Percentiles rank a stretch among this genome's conserved stretches.
Evolutionary conservation across 2,888 invertebrate genomes (phyloP).

Genomic region (Heliothis peltigera): DNA sequence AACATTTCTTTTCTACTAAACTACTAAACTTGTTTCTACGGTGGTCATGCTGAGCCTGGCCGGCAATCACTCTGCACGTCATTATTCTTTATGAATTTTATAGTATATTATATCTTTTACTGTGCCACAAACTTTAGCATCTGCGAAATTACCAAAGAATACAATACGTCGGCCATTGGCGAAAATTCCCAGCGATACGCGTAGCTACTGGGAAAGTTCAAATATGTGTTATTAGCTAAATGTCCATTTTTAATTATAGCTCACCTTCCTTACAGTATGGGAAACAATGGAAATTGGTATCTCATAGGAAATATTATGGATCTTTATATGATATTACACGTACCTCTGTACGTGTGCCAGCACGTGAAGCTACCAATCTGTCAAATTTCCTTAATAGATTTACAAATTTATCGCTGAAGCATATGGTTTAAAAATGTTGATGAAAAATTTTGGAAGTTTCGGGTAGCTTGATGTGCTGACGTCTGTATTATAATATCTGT

Average conservation of each 20-base stretch:
- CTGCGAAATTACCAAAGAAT: conserved; percentile 60
- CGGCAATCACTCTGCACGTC: no score
- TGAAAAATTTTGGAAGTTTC: no score
- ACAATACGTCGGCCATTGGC: conserved; percentile 63
- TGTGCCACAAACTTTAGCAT: conserved; percentile 14
- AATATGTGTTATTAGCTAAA: conserved; percentile 62
- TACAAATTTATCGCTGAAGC: no score
- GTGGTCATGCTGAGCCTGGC: no score
- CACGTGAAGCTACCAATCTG: no score
- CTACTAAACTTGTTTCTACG: no score
- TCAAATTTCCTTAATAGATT: no score
- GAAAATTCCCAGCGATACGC: conserved; percentile 62
- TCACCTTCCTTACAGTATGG: conserved; percentile 28
- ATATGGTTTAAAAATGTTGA: no score
- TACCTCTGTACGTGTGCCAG: conserved; percentile 7
- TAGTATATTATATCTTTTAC: conserved; percentile 23
- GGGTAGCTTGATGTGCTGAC: no score
- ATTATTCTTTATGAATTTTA: not conserved
- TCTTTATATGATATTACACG: conserved; percentile 15
- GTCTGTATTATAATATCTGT: no score
- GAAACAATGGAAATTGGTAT: conserved; percentile 43
- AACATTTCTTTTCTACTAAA: no score
- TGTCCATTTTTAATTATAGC: conserved; percentile 62
- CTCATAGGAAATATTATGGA: conserved; percentile 26
- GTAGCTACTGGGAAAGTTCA: conserved; percentile 60